A percentile compares a stretch with the other conserved stretches of the same genome.
These are phyloP conservation scores for Hylia prasina DNA, from an alignment of 2,113 vertebrate species.

Conservation along the genomic window DNA sequence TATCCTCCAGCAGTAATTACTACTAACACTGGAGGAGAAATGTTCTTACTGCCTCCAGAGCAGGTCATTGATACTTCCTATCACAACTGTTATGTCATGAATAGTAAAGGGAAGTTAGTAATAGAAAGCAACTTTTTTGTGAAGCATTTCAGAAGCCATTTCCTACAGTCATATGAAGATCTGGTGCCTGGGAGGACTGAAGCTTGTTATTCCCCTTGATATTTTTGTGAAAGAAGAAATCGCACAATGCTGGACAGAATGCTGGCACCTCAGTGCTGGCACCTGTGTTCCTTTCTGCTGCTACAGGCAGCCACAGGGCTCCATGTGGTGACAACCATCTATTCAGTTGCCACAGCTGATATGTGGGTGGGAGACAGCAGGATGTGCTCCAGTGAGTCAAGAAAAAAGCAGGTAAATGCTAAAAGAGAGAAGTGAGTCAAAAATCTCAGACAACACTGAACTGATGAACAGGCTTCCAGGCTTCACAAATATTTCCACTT, in stretches of 20 bases:
- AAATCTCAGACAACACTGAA: not conserved
- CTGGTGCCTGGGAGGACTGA: not conserved
- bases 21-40: not conserved
- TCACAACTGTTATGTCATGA: not conserved
- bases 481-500: not conserved
- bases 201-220: not conserved
- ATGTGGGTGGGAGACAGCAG: not conserved
- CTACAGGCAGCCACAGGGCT: not conserved
- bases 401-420: not conserved
- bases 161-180: not conserved
- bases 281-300: not conserved
- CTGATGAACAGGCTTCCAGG: not conserved
- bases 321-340: not conserved
- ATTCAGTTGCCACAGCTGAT: not conserved
- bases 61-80: not conserved
- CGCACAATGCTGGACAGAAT: rapidly evolving
- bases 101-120: not conserved
- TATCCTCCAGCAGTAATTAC: not conserved
- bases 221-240: not conserved
- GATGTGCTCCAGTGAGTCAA: not conserved
- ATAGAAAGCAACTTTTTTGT: not conserved
- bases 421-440: not conserved
- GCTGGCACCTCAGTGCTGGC: not conserved
- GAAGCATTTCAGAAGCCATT: not conserved
- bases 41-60: not conserved